Percentiles rank a stretch among this genome's conserved stretches.
Evolutionary conservation across 1,140 invertebrate species (phyloP).

Genomic region (Heliconius melpomene): DNA sequence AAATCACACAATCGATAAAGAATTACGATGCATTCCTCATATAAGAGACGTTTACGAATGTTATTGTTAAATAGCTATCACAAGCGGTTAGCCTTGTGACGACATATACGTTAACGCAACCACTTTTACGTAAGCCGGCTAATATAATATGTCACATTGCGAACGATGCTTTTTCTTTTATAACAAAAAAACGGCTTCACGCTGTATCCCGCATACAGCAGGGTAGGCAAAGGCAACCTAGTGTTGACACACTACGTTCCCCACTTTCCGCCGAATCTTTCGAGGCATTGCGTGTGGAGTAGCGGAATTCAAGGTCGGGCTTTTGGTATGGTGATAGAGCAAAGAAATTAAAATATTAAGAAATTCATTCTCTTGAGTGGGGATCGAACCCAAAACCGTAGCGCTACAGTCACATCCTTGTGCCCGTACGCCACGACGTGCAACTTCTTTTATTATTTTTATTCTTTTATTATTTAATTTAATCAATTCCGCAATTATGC

Average conservation of each 20-base stretch:
- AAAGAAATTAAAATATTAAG: neutral
- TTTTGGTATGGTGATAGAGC: neutral
- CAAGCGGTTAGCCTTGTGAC: conserved; percentile 34
- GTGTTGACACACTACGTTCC: neutral
- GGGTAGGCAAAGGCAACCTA: neutral
- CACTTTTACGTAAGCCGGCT: conserved; percentile 31
- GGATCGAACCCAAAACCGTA: no score
- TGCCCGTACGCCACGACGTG: no score
- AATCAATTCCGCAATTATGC: neutral
- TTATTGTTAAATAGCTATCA: conserved; percentile 31
- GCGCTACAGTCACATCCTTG: neutral
- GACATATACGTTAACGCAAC: conserved; percentile 18
- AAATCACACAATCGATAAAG: neutral
- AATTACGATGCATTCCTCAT: conserved; percentile 16
- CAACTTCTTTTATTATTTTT: no score
- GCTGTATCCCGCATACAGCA: neutral
- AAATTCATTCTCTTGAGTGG: no score
- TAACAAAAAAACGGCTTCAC: neutral
- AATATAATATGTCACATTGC: conserved; percentile 30
- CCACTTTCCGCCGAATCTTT: neutral
- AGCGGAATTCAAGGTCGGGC: neutral
- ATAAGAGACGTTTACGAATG: conserved; percentile 9
- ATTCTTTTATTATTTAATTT: no score
- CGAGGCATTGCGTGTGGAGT: no score
- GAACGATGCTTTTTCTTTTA: conserved; percentile 12